A percentile compares a stretch with the other conserved stretches of the same genome.
phyloP scores from a whole-genome alignment of 2,797 vertebrate genomes.

The Antrozous pallidus region DNA sequence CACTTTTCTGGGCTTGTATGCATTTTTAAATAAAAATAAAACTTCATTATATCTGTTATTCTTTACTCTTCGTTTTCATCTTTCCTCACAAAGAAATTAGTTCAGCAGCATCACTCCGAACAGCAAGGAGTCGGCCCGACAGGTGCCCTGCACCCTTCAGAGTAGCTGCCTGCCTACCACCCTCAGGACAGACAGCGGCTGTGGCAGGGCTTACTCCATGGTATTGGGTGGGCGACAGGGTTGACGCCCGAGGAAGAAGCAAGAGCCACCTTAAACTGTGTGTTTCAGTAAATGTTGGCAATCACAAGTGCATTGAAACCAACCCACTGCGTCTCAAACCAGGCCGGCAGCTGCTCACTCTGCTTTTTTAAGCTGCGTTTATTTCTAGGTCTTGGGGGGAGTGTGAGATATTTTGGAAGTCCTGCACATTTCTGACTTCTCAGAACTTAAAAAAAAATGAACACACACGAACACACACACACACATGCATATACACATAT shows the following conservation, averaged over 20 bases:
- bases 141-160: not conserved
- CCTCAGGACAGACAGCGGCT: not conserved
- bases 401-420: slow-evolving; percentile 66
- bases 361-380: slow-evolving; percentile 72
- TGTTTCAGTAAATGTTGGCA: not conserved
- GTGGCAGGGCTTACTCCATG: not conserved
- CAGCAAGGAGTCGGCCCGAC: not conserved
- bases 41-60: not conserved
- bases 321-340: slow-evolving; percentile 43
- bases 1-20: not conserved
- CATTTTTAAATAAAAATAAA: not conserved
- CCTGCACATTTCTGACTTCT: slow-evolving; percentile 37
- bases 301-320: slow-evolving; percentile 16
- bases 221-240: no score
- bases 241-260: not conserved
- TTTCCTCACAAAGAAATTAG: not conserved
- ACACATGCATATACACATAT: not conserved
- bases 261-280: not conserved
- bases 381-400: slow-evolving; percentile 58
- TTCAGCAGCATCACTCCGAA: not conserved
- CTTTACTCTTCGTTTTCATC: not conserved
- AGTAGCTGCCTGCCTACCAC: not conserved
- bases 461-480: not conserved
- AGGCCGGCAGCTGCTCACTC: slow-evolving; percentile 58
- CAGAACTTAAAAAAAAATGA: slow-evolving; percentile 40